Evolutionary conservation across 2,113 vertebrate species (phyloP).

Genomic region (Girardinichthys multiradiatus): DNA sequence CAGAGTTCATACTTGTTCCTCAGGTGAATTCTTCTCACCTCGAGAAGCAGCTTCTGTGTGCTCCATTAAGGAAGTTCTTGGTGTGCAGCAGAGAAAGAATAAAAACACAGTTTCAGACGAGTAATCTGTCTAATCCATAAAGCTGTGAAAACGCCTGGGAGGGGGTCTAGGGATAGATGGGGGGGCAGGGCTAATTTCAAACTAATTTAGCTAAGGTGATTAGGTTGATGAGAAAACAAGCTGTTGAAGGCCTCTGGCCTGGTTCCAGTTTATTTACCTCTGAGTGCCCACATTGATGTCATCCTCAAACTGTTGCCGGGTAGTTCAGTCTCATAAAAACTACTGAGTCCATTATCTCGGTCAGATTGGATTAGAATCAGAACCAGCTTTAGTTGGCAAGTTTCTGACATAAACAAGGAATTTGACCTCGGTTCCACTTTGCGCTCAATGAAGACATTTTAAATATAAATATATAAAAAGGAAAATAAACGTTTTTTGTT

Average conservation of each 20-base stretch:
- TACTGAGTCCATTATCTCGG: neutral
- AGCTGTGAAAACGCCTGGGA: conserved; percentile 69
- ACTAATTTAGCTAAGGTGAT: conserved; percentile 76
- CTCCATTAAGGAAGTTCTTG: too few relatives aligned
- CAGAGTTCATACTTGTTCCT: too few relatives aligned
- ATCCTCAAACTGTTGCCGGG: neutral
- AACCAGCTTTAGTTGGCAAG: neutral
- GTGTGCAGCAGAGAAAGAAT: neutral
- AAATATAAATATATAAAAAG: too few relatives aligned
- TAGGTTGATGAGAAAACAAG: conserved; percentile 64
- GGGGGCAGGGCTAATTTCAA: conserved; percentile 67
- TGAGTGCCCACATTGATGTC: neutral
- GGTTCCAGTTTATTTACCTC: conserved; percentile 47
- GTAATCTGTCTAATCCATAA: conserved; percentile 79
- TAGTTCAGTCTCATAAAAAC: neutral
- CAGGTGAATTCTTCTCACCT: too few relatives aligned
- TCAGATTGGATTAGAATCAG: neutral
- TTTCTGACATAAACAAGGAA: too few relatives aligned
- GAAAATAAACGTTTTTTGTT: too few relatives aligned
- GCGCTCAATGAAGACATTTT: too few relatives aligned
- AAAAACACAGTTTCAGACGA: conserved; percentile 74
- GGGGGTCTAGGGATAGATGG: too few relatives aligned
- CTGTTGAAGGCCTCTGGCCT: conserved; percentile 33
- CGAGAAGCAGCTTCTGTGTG: too few relatives aligned
- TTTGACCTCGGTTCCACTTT: too few relatives aligned